Evolutionary conservation across 2,888 invertebrate genomes (phyloP).

Genomic region (Pandemis heparana): DNA sequence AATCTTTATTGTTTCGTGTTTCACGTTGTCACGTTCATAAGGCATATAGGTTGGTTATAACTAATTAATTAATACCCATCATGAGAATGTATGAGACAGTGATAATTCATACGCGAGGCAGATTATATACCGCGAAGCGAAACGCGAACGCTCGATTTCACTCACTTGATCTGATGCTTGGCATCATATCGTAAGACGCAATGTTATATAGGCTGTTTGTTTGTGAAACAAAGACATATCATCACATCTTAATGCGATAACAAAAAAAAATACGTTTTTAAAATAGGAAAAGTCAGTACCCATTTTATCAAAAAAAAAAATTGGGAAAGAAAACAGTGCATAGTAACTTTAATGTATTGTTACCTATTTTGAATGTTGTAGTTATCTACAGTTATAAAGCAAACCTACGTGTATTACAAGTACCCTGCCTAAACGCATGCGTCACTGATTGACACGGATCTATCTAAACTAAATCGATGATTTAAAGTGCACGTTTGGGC

Average conservation of each 20-base stretch:
- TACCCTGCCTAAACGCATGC: constrained; percentile 3
- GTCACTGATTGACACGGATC: constrained; percentile 18
- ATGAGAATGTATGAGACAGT: constrained; percentile 6
- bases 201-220: no score
- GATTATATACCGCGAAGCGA: constrained; percentile 21
- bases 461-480: constrained; percentile 32
- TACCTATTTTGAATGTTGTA: background rate
- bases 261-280: no score
- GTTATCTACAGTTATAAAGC: background rate
- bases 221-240: no score
- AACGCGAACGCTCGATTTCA: constrained; percentile 15
- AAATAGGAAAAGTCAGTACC: no score
- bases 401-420: background rate
- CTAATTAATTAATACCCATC: constrained; percentile 18
- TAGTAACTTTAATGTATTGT: background rate
- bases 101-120: constrained; percentile 10
- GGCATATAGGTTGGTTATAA: constrained; percentile 11
- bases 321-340: no score
- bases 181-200: background rate
- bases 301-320: no score
- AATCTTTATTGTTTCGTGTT: constrained; percentile 66
- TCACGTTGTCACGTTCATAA: constrained; percentile 26
- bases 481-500: constrained; percentile 33
- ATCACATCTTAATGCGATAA: no score
- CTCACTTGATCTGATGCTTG: background rate